Conservation (phyloP, 2,888 invertebrate species). For the Harpalus rufipes region DNA sequence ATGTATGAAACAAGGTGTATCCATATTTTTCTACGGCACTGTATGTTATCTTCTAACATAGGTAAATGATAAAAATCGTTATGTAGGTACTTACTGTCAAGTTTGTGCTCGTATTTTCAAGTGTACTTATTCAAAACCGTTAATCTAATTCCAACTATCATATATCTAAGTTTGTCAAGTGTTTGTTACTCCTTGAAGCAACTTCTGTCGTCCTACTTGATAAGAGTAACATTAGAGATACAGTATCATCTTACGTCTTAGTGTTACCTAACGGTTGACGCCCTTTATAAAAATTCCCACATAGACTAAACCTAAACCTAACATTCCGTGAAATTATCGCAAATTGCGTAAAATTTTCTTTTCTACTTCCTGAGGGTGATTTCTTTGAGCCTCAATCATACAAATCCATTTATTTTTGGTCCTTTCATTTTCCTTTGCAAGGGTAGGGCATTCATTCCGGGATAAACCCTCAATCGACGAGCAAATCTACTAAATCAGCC, state of each 20-base stretch:
- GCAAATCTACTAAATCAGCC: slow-evolving; percentile 57
- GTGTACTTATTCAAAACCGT: neutral
- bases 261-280: neutral
- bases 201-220: neutral
- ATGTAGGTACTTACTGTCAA: too few relatives aligned
- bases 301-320: neutral
- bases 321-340: neutral
- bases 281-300: neutral
- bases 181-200: neutral
- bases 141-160: neutral
- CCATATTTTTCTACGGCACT: too few relatives aligned
- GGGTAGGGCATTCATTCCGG: slow-evolving; percentile 39
- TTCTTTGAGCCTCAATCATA: slow-evolving; percentile 47
- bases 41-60: too few relatives aligned
- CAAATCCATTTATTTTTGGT: slow-evolving; percentile 54
- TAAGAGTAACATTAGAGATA: neutral
- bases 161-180: neutral
- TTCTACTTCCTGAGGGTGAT: neutral
- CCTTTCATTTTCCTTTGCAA: slow-evolving; percentile 45
- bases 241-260: neutral
- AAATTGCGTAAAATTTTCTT: slow-evolving; percentile 2
- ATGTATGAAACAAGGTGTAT: too few relatives aligned
- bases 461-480: slow-evolving; percentile 33
- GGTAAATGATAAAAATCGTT: too few relatives aligned
- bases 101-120: neutral